These are phyloP conservation scores for Thaumetopoea pityocampa DNA, from an alignment of 1,140 invertebrate genomes.

Conservation along the genomic window DNA sequence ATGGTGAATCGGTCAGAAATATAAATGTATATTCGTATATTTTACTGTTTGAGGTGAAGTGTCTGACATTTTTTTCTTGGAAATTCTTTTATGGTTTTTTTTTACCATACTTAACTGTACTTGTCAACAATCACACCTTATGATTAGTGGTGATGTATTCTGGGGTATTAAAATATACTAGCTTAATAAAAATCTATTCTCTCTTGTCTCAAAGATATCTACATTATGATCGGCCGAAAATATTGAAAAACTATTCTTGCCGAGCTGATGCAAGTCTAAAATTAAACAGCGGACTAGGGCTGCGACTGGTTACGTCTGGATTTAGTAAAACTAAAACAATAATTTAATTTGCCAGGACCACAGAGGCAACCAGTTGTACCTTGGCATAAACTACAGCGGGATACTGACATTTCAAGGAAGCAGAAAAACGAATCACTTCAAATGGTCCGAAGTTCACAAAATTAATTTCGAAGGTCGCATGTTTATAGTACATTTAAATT, in stretches of 20 bases:
- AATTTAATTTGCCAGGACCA: constrained; percentile 83
- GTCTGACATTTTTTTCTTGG: not conserved
- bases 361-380: constrained; percentile 91
- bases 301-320: too few relatives aligned
- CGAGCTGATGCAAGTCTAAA: too few relatives aligned
- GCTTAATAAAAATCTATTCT: too few relatives aligned
- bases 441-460: constrained; percentile 96
- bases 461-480: constrained; percentile 98
- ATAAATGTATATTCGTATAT: not conserved
- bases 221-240: too few relatives aligned
- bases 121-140: too few relatives aligned
- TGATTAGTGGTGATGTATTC: too few relatives aligned
- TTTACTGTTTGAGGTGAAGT: constrained; percentile 3
- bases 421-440: constrained; percentile 94
- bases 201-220: too few relatives aligned
- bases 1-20: too few relatives aligned
- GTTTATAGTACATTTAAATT: constrained; percentile 95
- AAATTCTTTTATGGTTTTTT: not conserved
- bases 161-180: too few relatives aligned
- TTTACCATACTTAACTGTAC: not conserved
- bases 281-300: too few relatives aligned
- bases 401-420: constrained; percentile 96
- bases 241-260: too few relatives aligned
- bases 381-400: constrained; percentile 96
- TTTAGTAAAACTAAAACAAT: too few relatives aligned